These are phyloP conservation scores for Epicauta chinensis DNA, from an alignment of 1,140 invertebrate genomes.

Conservation along the genomic window DNA sequence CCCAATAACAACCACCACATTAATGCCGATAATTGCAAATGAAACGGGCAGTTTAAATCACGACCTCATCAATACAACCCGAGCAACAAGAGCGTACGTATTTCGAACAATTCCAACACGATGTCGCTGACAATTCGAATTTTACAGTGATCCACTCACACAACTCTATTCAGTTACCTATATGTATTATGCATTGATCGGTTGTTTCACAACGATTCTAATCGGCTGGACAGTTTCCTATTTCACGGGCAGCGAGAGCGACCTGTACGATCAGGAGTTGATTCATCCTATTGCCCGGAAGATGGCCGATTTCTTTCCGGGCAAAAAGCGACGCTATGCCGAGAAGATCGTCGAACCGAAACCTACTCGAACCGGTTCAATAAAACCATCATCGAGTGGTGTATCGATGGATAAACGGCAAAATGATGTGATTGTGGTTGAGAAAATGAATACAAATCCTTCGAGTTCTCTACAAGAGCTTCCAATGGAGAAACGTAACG, in stretches of 20 bases:
- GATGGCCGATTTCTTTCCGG: constrained; percentile 51
- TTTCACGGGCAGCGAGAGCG: constrained; percentile 53
- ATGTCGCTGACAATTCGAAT: not conserved
- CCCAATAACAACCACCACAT: constrained; percentile 26
- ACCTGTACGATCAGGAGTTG: constrained; percentile 60
- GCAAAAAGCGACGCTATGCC: constrained; percentile 41
- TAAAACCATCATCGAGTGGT: constrained; percentile 16
- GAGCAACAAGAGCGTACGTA: constrained; percentile 29
- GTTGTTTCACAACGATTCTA: constrained; percentile 57
- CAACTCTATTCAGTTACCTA: constrained; percentile 62
- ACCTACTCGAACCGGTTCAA: constrained; percentile 21
- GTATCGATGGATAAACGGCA: no score
- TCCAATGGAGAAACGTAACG: not conserved
- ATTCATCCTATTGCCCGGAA: constrained; percentile 58
- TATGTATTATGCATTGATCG: constrained; percentile 70
- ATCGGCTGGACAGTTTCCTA: constrained; percentile 60
- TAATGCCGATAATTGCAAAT: constrained; percentile 22
- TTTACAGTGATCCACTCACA: constrained; percentile 50
- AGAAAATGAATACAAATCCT: not conserved
- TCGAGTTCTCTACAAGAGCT: no score
- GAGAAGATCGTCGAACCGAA: constrained; percentile 12
- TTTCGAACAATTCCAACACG: not conserved
- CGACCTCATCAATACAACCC: constrained; percentile 19
- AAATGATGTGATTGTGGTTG: not conserved
- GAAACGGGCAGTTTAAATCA: constrained; percentile 16